Percentiles rank a stretch among this genome's conserved stretches.
Conservation (phyloP, 2,113 vertebrate genomes). For the Synodontis membranacea region DNA sequence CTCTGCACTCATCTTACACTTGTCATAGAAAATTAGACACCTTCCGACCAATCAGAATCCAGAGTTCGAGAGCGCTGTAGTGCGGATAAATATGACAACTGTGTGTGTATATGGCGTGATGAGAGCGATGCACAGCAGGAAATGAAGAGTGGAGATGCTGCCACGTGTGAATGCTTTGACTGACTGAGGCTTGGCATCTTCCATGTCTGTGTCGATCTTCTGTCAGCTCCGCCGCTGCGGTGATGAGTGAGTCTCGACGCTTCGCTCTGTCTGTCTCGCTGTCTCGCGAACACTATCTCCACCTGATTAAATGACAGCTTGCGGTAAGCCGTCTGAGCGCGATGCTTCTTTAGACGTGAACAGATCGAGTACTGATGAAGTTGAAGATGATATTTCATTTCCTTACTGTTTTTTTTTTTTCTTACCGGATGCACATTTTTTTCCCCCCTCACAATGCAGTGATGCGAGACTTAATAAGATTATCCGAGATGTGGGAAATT, state of each 20-base stretch:
- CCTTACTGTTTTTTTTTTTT: not conserved
- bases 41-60: not conserved
- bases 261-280: slow-evolving; percentile 15
- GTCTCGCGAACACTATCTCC: slow-evolving; percentile 31
- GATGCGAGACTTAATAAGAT: slow-evolving; percentile 18
- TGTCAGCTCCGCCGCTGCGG: slow-evolving; percentile 38
- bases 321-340: slow-evolving; percentile 44
- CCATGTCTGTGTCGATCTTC: slow-evolving; percentile 43
- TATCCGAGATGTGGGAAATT: slow-evolving; percentile 7
- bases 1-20: no score
- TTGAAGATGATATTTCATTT: not conserved
- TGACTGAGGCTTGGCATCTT: slow-evolving; percentile 48
- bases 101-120: not conserved
- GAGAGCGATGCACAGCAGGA: not conserved
- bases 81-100: no score
- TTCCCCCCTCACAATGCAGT: no score
- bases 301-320: slow-evolving; percentile 50
- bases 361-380: slow-evolving; percentile 43
- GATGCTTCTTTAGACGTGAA: slow-evolving; percentile 18
- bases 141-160: slow-evolving; percentile 20
- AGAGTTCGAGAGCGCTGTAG: not conserved
- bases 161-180: slow-evolving; percentile 40
- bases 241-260: slow-evolving; percentile 52
- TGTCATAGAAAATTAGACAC: not conserved
- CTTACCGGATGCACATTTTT: not conserved